Base-by-base conservation (phyloP, 1,140 invertebrate species). In the Holcopasites calliopsidis region DNA sequence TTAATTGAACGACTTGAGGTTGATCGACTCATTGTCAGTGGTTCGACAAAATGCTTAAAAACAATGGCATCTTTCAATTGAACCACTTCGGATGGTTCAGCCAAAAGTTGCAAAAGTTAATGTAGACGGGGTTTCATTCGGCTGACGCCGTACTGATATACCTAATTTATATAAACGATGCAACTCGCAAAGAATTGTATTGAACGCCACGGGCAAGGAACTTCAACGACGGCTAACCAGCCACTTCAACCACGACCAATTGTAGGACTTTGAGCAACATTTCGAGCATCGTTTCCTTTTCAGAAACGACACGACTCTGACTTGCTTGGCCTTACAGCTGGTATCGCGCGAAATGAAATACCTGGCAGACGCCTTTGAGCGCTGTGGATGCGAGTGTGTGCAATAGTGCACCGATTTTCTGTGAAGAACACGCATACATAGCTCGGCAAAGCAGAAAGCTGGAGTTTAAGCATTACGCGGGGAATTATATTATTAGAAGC, bases 191-290 rank as follows among this genome's bases (percentile, higher is more conserved):
- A 61, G 71, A 74, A 66, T 74, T 55, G 71, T 66, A 66, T 66
- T 61, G n/a, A n/a, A n/a, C 21, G 44, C 38, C 47, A 21, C 38
- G 38, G 28, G 26, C 0, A 31, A 11, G 35, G 18, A 55, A 74
- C n/a, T 55, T 66, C 50, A 55, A 11, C 38, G 38, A 28, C 40
- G 50, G 62, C 66, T 74, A 74, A 74, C 65, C 52, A 74, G 50
- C 61, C 65, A 74, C 66, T 74, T n/a, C n/a, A n/a, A n/a, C n/a
- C n/a, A n/a, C n/a, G n/a, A n/a, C n/a, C n/a, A n/a, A n/a, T n/a
- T n/a, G n/a, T 74, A 74, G 49, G 38, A 74, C 71, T 74, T 66
- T n/a, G 50, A 47, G 71, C 50, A 23, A 74, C 65, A 74, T 74
- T 66, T 74, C 62, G 71, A 57, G 62, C 33, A 74, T 16, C 44